Percentiles rank a stretch among this genome's conserved stretches.
These are phyloP conservation scores for Scaptomyza caliginosa DNA, from an alignment of 2,888 invertebrate genomes.

Conservation along the genomic window DNA sequence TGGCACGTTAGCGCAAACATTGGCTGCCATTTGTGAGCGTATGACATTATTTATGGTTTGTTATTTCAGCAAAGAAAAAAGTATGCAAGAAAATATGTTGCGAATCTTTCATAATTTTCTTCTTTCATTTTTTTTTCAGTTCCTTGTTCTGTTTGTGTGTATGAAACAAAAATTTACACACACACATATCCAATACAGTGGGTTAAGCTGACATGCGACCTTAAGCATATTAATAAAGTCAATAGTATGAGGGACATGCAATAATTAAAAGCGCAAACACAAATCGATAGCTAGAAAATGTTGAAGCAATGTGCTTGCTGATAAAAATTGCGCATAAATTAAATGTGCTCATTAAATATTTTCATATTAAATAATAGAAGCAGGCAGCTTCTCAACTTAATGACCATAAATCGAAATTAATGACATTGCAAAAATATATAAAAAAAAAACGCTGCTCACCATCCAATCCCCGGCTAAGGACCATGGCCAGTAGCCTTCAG, in stretches of 20 bases:
- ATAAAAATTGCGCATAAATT: conserved; percentile 66
- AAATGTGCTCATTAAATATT: conserved; percentile 70
- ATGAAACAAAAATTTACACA: conserved; percentile 53
- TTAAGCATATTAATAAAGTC: conserved; percentile 59
- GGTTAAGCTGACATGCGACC: conserved; percentile 30
- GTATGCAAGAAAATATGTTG: conserved; percentile 75
- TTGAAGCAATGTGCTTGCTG: conserved; percentile 13
- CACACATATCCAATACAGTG: conserved; percentile 2
- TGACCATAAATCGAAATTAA: conserved; percentile 80
- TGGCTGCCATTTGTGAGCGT: conserved; percentile 78
- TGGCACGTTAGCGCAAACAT: conserved; percentile 59
- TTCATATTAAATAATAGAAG: conserved; percentile 49
- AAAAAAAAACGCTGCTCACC: conserved; percentile 24
- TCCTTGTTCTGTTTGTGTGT: background rate
- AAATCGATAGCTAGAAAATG: conserved; percentile 50
- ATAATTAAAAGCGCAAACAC: conserved; percentile 64
- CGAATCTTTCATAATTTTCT: conserved; percentile 77
- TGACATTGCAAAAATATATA: conserved; percentile 59
- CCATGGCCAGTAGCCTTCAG: conserved; percentile 28
- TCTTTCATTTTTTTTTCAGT: conserved; percentile 6
- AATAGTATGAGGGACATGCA: conserved; percentile 28
- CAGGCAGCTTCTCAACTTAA: conserved; percentile 64
- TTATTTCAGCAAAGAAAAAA: conserved; percentile 75
- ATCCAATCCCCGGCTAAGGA: conserved; percentile 25
- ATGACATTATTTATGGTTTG: conserved; percentile 82